Evolutionary conservation across 2,797 vertebrate species (phyloP), one percentile per base, ranked within the genome.

Genomic region (Luscinia luscinia): DNA sequence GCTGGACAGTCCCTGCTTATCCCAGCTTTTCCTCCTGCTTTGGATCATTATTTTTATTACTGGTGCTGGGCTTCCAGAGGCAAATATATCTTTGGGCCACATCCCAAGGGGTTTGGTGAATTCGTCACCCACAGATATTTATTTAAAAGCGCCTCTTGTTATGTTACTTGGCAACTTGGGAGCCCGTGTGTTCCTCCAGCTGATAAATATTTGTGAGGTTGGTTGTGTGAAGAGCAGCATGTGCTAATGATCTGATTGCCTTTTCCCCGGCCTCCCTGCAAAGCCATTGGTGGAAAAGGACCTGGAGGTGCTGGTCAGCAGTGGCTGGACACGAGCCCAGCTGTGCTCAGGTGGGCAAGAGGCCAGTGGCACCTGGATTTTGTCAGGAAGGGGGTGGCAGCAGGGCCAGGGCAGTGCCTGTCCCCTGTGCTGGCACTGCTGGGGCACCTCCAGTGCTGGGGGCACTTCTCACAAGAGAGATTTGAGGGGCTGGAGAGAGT

Each of bases 151-250:
- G 6, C 66, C 87, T 94, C 93, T 90, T 95, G 92, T 95, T 96
- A 77, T 76, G 93, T 94, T 94, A 94, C 87, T 96, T 96, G 93
- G 96, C 95, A 93, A 94, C 90, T 96, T 90, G 34, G 0, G 2
- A 92, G 95, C 84, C 89, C 23, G 6, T 87, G 79, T 75, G 86
- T 92, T 95, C 69, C 96, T 94, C 36, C 95, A 96, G 95, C 92
- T 95, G 92, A 96, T 95, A 96, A 96, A 95, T 95, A 96, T 96
- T 96, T 95, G 93, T 46, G 84, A 92, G 87, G 67, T 26, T 83
- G 92, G 64, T 93, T 83, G 78, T 83, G 73, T 83, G 89, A 89
- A 73, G 95, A 90, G 84, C 23, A 4, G 84, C 63, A 38, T 87
- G 87, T 93, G 94, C 64, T 92, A 90, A 93, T 87, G 70, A 93